Evolutionary conservation across 2,888 invertebrate species (phyloP).

Genomic region (Amitus sp.): DNA sequence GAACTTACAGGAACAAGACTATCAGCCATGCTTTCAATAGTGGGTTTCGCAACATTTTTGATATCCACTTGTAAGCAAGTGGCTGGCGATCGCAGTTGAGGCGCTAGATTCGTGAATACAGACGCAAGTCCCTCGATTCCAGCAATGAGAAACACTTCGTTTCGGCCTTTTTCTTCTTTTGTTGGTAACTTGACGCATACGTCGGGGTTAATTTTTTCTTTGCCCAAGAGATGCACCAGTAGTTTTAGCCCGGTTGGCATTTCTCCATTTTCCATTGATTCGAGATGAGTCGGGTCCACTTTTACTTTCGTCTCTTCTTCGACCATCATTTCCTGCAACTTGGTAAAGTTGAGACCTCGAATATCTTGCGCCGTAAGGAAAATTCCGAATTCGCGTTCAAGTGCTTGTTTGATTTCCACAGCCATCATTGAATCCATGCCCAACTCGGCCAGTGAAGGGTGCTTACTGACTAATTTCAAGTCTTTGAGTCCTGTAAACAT

Average conservation of each 20-base stretch:
- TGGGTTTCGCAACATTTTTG: constrained; percentile 63
- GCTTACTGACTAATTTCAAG: constrained; percentile 74
- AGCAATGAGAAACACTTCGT: constrained; percentile 59
- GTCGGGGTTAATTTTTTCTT: constrained; percentile 30
- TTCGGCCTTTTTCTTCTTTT: constrained; percentile 39
- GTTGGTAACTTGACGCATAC: constrained; percentile 46
- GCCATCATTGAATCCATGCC: constrained; percentile 99
- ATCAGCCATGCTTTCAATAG: constrained; percentile 68
- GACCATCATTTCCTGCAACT: constrained; percentile 64
- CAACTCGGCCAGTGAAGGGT: constrained; percentile 84
- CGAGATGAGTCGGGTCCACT: not conserved
- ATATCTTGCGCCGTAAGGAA: constrained; percentile 88
- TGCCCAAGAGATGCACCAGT: constrained; percentile 40
- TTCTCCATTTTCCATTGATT: constrained; percentile 16
- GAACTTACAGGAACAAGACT: constrained; percentile 68
- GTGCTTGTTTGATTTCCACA: constrained; percentile 92
- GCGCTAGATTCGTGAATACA: constrained; percentile 54
- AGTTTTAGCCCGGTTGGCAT: constrained; percentile 45
- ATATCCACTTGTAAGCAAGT: constrained; percentile 48
- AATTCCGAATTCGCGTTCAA: constrained; percentile 90
- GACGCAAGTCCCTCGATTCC: constrained; percentile 63
- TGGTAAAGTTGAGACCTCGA: constrained; percentile 80
- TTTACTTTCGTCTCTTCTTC: constrained; percentile 36
- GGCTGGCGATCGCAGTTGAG: constrained; percentile 55
- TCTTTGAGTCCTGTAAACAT: constrained; percentile 59